A percentile compares a stretch with the other conserved stretches of the same genome.
These are phyloP conservation scores for Ophonus ardosiacus DNA, from an alignment of 2,888 invertebrate species.

Conservation along the genomic window DNA sequence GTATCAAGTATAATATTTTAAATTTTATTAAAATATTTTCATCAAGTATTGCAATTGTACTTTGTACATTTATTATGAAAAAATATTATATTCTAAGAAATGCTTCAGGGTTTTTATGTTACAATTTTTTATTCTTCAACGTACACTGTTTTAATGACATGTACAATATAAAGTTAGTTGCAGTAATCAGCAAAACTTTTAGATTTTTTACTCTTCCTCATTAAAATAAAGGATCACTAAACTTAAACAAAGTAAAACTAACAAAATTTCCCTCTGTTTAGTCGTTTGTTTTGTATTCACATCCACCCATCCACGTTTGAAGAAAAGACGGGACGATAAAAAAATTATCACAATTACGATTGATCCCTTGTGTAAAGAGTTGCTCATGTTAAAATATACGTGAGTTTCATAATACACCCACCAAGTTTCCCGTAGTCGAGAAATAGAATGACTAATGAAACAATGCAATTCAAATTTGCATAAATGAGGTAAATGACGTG, in stretches of 20 bases:
- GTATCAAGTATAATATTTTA: too few relatives aligned
- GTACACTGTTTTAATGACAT: too few relatives aligned
- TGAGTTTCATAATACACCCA: constrained; percentile 18
- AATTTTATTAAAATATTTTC: too few relatives aligned
- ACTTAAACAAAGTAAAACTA: background rate
- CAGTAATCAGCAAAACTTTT: too few relatives aligned
- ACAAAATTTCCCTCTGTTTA: background rate
- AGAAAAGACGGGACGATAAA: background rate
- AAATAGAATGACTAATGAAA: constrained; percentile 20
- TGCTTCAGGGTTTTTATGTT: too few relatives aligned
- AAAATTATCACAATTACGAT: constrained; percentile 30
- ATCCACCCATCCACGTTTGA: background rate
- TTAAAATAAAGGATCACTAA: background rate
- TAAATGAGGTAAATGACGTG: constrained; percentile 9
- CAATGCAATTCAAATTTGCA: constrained; percentile 35
- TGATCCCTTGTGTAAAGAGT: constrained; percentile 24
- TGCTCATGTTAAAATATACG: constrained; percentile 6
- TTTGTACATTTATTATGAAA: too few relatives aligned
- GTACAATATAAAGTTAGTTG: too few relatives aligned
- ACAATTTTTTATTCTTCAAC: too few relatives aligned
- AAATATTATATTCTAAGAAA: too few relatives aligned
- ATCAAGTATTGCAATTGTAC: too few relatives aligned
- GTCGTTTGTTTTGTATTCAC: background rate
- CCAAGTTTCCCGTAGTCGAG: background rate
- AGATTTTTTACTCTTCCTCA: too few relatives aligned